phyloP scores from a whole-genome alignment of 2,113 vertebrate genomes.

The Calyptommatus sinebrachiatus region DNA sequence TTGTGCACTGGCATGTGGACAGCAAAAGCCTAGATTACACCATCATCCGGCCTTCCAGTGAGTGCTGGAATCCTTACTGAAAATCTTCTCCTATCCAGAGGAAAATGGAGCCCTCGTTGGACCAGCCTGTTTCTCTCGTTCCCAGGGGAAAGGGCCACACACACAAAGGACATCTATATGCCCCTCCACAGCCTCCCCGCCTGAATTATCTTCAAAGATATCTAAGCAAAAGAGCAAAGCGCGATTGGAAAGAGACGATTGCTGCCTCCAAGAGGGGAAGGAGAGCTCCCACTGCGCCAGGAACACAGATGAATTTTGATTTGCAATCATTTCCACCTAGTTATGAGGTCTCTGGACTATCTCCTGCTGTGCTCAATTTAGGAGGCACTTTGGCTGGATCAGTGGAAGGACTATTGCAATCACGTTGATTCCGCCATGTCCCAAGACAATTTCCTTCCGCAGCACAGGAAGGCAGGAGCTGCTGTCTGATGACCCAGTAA shows the following conservation, averaged over 20 bases:
- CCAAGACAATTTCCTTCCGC: constrained; percentile 34
- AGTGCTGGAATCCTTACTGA: no score
- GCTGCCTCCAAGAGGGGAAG: constrained; percentile 74
- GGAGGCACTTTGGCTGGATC: constrained; percentile 74
- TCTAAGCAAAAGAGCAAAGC: constrained; percentile 79
- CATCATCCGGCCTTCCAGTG: no score
- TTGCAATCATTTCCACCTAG: constrained; percentile 82
- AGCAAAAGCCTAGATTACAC: no score
- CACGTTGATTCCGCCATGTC: constrained; percentile 69
- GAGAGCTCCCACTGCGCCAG: constrained; percentile 73
- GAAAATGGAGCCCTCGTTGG: no score
- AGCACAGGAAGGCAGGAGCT: constrained; percentile 52
- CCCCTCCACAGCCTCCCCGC: constrained; percentile 50
- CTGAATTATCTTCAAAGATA: constrained; percentile 71
- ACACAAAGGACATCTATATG: constrained; percentile 23
- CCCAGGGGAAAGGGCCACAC: no score
- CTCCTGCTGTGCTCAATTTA: constrained; percentile 81
- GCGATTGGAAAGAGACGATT: constrained; percentile 78
- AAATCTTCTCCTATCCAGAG: no score
- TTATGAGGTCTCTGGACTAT: constrained; percentile 79
- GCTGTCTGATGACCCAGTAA: constrained; percentile 27
- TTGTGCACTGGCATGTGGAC: no score
- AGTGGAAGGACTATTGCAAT: constrained; percentile 71
- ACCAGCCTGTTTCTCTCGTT: no score
- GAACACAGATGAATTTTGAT: constrained; percentile 76